Conservation (phyloP, 1,140 invertebrate genomes). For the Rhynchophorus ferrugineus region DNA sequence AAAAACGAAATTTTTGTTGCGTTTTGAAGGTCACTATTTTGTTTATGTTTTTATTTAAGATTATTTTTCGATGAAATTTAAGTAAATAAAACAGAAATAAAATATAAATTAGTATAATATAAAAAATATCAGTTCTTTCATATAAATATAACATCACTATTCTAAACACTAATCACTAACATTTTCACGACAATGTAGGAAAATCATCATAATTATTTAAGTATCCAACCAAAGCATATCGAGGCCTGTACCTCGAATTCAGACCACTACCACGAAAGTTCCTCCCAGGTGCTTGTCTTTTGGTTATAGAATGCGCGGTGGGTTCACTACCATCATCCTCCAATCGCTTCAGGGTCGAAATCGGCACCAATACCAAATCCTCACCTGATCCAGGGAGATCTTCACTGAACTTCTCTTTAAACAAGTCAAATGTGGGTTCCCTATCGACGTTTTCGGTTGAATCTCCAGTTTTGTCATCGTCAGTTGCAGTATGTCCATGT, state of each 20-base stretch:
- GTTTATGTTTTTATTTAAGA: no score
- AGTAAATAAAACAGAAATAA: no score
- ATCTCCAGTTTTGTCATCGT: background rate
- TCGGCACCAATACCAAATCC: conserved; percentile 9
- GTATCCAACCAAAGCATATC: conserved; percentile 7
- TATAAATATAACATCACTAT: no score
- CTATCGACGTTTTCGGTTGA: background rate
- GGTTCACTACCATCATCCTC: background rate
- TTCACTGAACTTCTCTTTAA: background rate
- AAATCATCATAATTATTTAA: conserved; percentile 12
- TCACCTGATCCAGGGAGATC: background rate
- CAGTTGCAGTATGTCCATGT: no score
- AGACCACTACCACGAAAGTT: background rate
- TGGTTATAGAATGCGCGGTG: background rate
- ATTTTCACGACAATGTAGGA: no score
- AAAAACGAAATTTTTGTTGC: no score
- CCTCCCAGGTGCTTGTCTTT: conserved; percentile 7
- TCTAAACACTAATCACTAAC: no score
- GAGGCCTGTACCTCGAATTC: background rate
- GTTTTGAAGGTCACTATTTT: no score
- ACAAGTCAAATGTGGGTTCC: background rate
- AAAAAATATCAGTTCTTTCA: no score
- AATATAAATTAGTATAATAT: no score
- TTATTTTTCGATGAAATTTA: no score
- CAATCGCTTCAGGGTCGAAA: background rate